A percentile compares a stretch with the other conserved stretches of the same genome.
Evolutionary conservation across 2,797 vertebrate genomes (phyloP).

Genomic region (Arctocebus calabarensis): DNA sequence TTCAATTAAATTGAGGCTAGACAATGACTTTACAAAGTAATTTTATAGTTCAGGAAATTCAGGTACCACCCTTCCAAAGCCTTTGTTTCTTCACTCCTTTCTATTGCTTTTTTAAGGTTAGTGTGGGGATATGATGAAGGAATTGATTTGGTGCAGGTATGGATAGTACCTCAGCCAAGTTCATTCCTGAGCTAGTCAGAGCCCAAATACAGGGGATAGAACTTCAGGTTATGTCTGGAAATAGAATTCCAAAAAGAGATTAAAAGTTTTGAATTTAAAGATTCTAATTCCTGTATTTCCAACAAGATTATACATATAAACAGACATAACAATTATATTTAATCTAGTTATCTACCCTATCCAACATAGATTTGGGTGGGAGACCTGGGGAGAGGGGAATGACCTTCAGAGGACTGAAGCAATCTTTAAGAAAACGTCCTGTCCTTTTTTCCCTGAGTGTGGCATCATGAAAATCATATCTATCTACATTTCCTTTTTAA

Average conservation of each 20-base stretch:
- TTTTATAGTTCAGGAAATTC: conserved; percentile 25
- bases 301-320: neutral
- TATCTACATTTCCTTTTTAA: conserved; percentile 6
- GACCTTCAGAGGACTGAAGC: neutral
- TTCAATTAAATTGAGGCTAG: neutral
- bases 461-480: neutral
- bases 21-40: neutral
- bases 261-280: conserved; percentile 27
- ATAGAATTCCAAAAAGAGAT: conserved; percentile 25
- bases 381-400: neutral
- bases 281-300: conserved; percentile 2
- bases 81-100: neutral
- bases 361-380: neutral
- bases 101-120: neutral
- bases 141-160: neutral
- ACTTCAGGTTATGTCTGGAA: conserved; percentile 44
- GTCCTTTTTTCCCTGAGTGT: neutral
- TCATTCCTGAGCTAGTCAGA: neutral
- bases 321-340: conserved; percentile 33
- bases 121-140: neutral
- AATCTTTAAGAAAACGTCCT: neutral
- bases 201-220: neutral
- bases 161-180: neutral
- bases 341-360: neutral
- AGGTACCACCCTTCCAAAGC: neutral